Percentiles rank a stretch among this genome's conserved stretches.
phyloP scores from a whole-genome alignment of 2,113 vertebrate genomes.

The Danio rerio region GRCz12tu NC_133181.1:62545001-62545500 shows the following conservation, averaged over 20 bases:
- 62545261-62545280: constrained; percentile 68
- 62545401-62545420: background rate
- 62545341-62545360: constrained; percentile 59
- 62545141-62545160: too few species aligned
- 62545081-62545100: background rate
- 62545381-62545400: constrained; percentile 16
- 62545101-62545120: background rate
- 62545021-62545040: constrained; percentile 15
- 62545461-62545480: constrained; percentile 49
- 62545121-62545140: constrained; percentile 62
- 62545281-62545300: constrained; percentile 67
- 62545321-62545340: constrained; percentile 62
- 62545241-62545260: constrained; percentile 61
- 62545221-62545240: constrained; percentile 64
- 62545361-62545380: constrained; percentile 58
- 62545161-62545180: too few species aligned
- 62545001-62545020: background rate
- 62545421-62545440: constrained; percentile 50
- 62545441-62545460: constrained; percentile 56
- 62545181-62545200: constrained; percentile 16
- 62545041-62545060: constrained; percentile 28
- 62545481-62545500: constrained; percentile 61
- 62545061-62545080: background rate
- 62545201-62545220: too few species aligned
- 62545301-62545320: constrained; percentile 68